phyloP scores from a whole-genome alignment of 1,140 invertebrate genomes.

The Conus betulinus region DNA sequence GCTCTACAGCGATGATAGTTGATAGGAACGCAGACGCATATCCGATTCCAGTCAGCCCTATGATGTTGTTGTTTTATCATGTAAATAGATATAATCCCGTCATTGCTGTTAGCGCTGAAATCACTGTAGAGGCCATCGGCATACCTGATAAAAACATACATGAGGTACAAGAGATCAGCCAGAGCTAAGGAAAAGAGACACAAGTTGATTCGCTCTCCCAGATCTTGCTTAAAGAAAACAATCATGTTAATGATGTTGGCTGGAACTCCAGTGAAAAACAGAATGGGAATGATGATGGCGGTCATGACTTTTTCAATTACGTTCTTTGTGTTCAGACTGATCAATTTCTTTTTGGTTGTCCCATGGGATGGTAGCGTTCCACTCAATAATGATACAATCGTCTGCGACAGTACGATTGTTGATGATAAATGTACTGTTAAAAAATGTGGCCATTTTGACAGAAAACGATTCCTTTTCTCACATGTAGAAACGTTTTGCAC shows the following conservation, averaged over 20 bases:
- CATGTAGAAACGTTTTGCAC: no score
- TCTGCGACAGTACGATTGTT: no score
- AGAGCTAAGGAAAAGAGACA: not conserved
- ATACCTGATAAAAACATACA: not conserved
- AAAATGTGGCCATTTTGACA: no score
- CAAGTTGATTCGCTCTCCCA: not conserved
- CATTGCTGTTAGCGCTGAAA: not conserved
- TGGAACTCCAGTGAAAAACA: not conserved
- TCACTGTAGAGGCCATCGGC: not conserved
- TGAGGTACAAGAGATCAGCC: not conserved
- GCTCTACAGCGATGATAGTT: not conserved
- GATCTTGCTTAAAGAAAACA: not conserved
- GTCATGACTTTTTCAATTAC: not conserved
- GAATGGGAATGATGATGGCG: not conserved
- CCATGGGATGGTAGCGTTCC: no score
- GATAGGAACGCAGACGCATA: not conserved
- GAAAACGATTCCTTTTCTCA: no score
- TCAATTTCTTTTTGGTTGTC: no score
- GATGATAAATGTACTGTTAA: no score
- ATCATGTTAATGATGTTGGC: slow-evolving; percentile 6
- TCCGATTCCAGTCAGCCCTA: not conserved
- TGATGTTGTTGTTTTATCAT: not conserved
- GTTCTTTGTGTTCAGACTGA: not conserved
- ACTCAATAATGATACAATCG: no score
- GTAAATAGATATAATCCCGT: not conserved